Percentiles rank a stretch among this genome's conserved stretches.
Evolutionary conservation across 35 echinoderm and acorn worm genomes (phyloP).

Genomic region (Heliocidaris erythrogramma): DNA sequence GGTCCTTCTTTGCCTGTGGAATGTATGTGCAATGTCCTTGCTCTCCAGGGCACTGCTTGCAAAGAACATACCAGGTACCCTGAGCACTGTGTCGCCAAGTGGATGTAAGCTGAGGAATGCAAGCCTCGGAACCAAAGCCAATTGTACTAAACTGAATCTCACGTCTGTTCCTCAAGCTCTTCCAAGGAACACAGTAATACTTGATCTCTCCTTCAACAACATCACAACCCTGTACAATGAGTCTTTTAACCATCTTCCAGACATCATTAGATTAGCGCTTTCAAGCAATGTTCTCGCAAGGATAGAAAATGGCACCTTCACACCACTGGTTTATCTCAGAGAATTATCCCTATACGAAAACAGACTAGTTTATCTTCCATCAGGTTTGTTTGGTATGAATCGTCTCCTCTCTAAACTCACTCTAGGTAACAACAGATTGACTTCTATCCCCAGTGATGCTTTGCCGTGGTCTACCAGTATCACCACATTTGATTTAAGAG

Average conservation of each 20-base stretch:
- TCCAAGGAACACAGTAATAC: slow-evolving; percentile 8
- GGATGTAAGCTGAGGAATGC: background rate
- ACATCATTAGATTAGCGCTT: background rate
- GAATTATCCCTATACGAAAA: background rate
- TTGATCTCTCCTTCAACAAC: background rate
- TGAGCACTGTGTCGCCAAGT: background rate
- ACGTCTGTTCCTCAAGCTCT: background rate
- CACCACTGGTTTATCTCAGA: background rate
- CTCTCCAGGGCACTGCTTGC: background rate
- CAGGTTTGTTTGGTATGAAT: background rate
- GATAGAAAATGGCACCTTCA: background rate
- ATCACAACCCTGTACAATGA: background rate
- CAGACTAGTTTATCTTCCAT: background rate
- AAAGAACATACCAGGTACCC: background rate
- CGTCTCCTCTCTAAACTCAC: background rate
- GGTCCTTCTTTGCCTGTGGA: background rate
- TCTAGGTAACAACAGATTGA: background rate
- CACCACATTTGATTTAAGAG: background rate
- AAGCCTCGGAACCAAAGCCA: background rate
- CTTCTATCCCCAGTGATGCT: background rate
- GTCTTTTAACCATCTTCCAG: background rate
- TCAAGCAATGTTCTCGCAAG: background rate
- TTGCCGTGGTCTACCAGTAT: background rate
- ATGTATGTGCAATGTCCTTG: background rate
- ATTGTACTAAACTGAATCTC: background rate